Base-by-base conservation (phyloP, 1,140 invertebrate genomes). In the Drosophila prosaltans region DNA sequence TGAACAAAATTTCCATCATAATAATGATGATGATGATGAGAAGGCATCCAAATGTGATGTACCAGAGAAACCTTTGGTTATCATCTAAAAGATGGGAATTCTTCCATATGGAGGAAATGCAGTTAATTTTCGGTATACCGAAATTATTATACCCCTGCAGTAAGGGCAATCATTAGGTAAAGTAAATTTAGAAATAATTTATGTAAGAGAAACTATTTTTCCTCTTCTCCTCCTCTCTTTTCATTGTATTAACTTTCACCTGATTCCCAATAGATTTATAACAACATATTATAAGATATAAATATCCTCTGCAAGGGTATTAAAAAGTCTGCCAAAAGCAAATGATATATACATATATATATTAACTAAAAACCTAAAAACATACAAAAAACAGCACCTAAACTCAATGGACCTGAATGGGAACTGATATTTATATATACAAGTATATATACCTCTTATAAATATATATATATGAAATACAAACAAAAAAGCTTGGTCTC, bases 51-150 rank as follows among this genome's bases (percentile, higher is more conserved):
- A 72, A 10, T 91, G 90, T 41, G 90, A 91, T 70, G 74, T 84
- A 43, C 90, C 90, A 24, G 90, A 91, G 72, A 91, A 91, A 43
- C 90, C 90, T 28, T 54, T 91, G 48, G 90, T 91, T 11, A 82
- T 91, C 61, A 78, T 91, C 54, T 91, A 90, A 75, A 43, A 24
- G 32, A 36, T 1, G 16, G 0, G 32, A 36, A 4, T 36, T 36
- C 32, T 36, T 7, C 16, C 7, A 48, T 8, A 26, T 11, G 8
- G 10, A 1, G 7, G 1, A 40, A 40, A 40, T 26, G 45, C 45
- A 51, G 45, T 10, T 51, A 51, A 24, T 1, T 43, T 30, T 43
- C 39, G 39, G 39, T n/a, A n/a, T n/a, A 43, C 11, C 45, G 8
- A 26, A 51, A 26, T 26, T 0, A 9, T 36, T 36, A 51, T 26